Evolutionary conservation across 1,140 invertebrate species (phyloP).

Genomic region (Centruroides vittatus): DNA sequence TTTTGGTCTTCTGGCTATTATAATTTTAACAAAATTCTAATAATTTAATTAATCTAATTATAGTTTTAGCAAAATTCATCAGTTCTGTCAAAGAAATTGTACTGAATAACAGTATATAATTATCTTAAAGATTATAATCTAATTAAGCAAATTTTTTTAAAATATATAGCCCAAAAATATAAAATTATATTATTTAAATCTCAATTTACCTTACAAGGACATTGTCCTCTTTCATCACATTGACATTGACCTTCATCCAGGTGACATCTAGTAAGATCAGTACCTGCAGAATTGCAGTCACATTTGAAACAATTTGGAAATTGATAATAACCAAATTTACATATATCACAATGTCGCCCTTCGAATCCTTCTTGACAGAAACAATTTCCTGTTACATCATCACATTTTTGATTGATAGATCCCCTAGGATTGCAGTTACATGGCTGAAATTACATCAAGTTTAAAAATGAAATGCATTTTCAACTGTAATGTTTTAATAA

Average conservation of each 20-base stretch:
- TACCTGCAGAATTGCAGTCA: slow-evolving; percentile 55
- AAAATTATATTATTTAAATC: background rate
- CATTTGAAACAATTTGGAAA: slow-evolving; percentile 77
- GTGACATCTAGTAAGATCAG: slow-evolving; percentile 41
- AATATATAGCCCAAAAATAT: background rate
- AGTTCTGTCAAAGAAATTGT: no score
- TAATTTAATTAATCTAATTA: no score
- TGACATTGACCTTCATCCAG: slow-evolving; percentile 31
- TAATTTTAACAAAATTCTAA: no score
- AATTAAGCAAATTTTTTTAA: no score
- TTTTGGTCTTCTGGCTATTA: no score
- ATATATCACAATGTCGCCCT: slow-evolving; percentile 62
- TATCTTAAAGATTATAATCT: no score
- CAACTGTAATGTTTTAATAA: background rate
- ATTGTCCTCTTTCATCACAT: slow-evolving; percentile 62
- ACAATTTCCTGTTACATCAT: slow-evolving; percentile 59
- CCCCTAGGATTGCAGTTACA: slow-evolving; percentile 62
- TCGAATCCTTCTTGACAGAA: slow-evolving; percentile 62
- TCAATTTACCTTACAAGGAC: slow-evolving; percentile 59
- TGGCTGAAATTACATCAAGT: slow-evolving; percentile 27
- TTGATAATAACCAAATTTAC: slow-evolving; percentile 66
- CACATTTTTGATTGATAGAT: slow-evolving; percentile 53
- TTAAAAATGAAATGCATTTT: background rate
- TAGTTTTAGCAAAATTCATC: no score
- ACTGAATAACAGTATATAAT: no score